These are phyloP conservation scores for Empis stercorea DNA, from an alignment of 2,888 invertebrate genomes.

Conservation along the genomic window DNA sequence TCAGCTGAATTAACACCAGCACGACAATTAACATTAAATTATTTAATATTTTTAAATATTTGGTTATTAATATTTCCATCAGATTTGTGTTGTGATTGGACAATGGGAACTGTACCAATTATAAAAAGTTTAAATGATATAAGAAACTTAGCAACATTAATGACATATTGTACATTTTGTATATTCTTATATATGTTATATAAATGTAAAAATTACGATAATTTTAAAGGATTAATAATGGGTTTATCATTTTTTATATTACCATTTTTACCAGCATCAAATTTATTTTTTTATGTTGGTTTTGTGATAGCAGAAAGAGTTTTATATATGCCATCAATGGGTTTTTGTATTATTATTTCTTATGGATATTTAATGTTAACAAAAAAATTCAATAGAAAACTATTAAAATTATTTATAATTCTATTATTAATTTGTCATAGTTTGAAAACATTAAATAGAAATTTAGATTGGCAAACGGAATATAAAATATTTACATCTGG, in stretches of 20 bases:
- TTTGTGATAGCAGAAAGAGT: constrained; percentile 94
- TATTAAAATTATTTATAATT: constrained; percentile 34
- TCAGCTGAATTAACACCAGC: constrained; percentile 73
- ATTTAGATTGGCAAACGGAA: constrained; percentile 88
- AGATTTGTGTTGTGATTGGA: constrained; percentile 94
- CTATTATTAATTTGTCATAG: constrained; percentile 65
- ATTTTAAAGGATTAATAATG: constrained; percentile 56
- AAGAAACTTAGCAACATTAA: constrained; percentile 67
- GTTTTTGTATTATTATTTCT: constrained; percentile 84
- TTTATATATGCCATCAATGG: constrained; percentile 95
- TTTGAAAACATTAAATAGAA: constrained; percentile 73
- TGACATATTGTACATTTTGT: constrained; percentile 50
- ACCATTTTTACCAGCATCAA: constrained; percentile 91
- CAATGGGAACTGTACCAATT: constrained; percentile 76
- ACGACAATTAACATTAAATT: constrained; percentile 84
- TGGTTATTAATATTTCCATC: constrained; percentile 84
- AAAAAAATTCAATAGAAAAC: constrained; percentile 3
- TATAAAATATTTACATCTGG: constrained; percentile 91
- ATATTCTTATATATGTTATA: constrained; percentile 34
- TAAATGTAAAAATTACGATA: constrained; percentile 45
- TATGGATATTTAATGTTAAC: constrained; percentile 67
- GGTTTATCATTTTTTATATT: constrained; percentile 74
- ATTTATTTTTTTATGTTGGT: constrained; percentile 94
- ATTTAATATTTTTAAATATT: constrained; percentile 78
- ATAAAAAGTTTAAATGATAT: constrained; percentile 65